phyloP scores from a whole-genome alignment of 2,888 invertebrate genomes.

The Xestia xanthographa region DNA sequence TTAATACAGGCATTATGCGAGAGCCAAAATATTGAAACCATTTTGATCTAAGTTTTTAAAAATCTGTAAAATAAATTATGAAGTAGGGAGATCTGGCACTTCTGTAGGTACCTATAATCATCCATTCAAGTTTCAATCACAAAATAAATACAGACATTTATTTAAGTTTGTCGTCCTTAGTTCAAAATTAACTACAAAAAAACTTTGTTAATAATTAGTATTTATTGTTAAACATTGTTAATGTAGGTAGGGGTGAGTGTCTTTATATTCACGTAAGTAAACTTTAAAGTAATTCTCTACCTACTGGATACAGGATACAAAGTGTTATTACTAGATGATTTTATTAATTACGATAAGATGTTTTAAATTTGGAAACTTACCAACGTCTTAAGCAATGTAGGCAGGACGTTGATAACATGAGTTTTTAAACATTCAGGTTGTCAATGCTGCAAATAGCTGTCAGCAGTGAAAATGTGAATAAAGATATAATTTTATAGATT shows the following conservation, averaged over 20 bases:
- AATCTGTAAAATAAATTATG: too few relatives aligned
- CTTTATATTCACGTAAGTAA: background rate
- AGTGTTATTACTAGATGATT: background rate
- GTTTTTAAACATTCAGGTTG: constrained; percentile 16
- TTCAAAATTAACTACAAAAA: background rate
- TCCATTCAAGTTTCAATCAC: background rate
- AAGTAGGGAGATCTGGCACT: too few relatives aligned
- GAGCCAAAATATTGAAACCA: background rate
- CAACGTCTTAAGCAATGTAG: background rate
- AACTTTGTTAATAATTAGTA: too few relatives aligned
- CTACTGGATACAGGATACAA: background rate
- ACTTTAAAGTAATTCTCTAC: background rate
- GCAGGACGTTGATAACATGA: background rate
- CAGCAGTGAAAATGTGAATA: background rate
- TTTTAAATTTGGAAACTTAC: background rate
- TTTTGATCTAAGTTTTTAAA: background rate
- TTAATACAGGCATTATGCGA: background rate
- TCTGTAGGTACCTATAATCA: background rate
- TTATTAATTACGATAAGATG: background rate
- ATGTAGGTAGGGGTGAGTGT: background rate
- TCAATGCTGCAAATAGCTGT: constrained; percentile 1
- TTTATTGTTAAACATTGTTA: background rate
- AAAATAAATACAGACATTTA: background rate
- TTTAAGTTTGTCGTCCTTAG: background rate
- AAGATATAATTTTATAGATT: constrained; percentile 20